phyloP scores from a whole-genome alignment of 2,888 invertebrate species.

The Drosophila demipolita region DNA sequence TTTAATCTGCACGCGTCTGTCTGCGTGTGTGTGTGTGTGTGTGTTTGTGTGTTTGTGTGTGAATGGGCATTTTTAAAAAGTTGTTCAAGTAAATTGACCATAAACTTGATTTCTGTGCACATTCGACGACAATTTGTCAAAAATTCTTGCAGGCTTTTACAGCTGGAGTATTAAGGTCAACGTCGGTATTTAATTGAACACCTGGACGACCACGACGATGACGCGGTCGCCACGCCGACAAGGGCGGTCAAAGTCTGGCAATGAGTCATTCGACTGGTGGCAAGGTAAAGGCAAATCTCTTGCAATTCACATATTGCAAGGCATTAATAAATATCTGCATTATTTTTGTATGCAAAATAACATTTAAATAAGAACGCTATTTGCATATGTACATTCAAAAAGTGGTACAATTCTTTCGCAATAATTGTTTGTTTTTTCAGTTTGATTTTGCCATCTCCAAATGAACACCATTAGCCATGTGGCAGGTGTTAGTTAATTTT shows the following conservation, averaged over 20 bases:
- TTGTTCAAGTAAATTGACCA: slow-evolving; percentile 69
- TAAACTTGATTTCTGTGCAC: slow-evolving; percentile 77
- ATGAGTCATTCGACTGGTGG: slow-evolving; percentile 50
- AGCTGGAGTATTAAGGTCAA: slow-evolving; percentile 74
- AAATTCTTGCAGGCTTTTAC: slow-evolving; percentile 72
- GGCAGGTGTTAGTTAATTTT: slow-evolving; percentile 38
- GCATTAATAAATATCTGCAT: slow-evolving; percentile 42
- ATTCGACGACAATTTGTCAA: slow-evolving; percentile 76
- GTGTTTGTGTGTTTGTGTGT: background rate
- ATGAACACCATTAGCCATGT: background rate
- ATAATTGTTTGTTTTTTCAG: background rate
- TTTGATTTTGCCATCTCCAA: background rate
- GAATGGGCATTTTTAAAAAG: slow-evolving; percentile 51
- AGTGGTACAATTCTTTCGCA: background rate
- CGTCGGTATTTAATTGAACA: slow-evolving; percentile 78
- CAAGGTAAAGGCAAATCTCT: slow-evolving; percentile 60
- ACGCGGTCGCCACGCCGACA: slow-evolving; percentile 37
- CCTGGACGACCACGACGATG: slow-evolving; percentile 67
- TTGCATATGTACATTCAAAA: slow-evolving; percentile 14
- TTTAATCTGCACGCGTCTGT: slow-evolving; percentile 32
- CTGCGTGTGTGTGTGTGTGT: background rate
- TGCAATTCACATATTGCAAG: slow-evolving; percentile 38
- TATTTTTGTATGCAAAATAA: slow-evolving; percentile 34
- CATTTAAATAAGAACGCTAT: background rate
- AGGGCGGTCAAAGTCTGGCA: slow-evolving; percentile 39